These are phyloP conservation scores for Andrena bicolor DNA, from an alignment of 2,888 invertebrate genomes.

Conservation along the genomic window DNA sequence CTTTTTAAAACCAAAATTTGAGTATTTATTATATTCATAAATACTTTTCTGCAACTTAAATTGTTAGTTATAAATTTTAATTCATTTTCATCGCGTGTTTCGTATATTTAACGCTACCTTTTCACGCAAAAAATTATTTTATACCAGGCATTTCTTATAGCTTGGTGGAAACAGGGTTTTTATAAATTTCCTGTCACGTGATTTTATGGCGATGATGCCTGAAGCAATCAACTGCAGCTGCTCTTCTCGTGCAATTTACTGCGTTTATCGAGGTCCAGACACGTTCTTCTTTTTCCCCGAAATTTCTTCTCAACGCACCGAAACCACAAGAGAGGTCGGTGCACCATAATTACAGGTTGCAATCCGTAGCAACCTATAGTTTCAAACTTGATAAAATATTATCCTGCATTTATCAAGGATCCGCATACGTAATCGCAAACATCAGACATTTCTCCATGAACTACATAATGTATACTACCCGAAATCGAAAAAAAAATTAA, in stretches of 20 bases:
- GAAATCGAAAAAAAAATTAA: too few relatives aligned
- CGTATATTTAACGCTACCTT: neutral
- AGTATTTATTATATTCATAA: too few relatives aligned
- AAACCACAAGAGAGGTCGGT: slow-evolving; percentile 55
- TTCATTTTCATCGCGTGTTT: neutral
- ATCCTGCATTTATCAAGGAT: slow-evolving; percentile 6
- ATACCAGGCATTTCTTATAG: neutral
- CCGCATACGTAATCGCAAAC: neutral
- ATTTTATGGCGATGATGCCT: slow-evolving; percentile 11
- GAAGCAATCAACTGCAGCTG: slow-evolving; percentile 42
- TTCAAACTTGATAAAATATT: slow-evolving; percentile 20
- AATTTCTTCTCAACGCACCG: slow-evolving; percentile 54
- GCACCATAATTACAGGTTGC: slow-evolving; percentile 50
- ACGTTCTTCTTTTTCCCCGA: slow-evolving; percentile 32
- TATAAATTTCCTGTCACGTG: slow-evolving; percentile 11
- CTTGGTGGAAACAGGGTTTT: neutral
- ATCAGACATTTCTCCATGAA: neutral
- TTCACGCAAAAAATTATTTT: neutral
- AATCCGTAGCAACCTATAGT: slow-evolving; percentile 21
- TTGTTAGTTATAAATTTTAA: neutral
- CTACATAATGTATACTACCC: too few relatives aligned
- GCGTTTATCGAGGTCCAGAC: slow-evolving; percentile 50
- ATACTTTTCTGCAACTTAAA: neutral
- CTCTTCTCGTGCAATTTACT: slow-evolving; percentile 44
- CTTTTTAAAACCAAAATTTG: too few relatives aligned